Base-by-base conservation (phyloP, 1,140 invertebrate species). In the Drosophila prosaltans region DNA sequence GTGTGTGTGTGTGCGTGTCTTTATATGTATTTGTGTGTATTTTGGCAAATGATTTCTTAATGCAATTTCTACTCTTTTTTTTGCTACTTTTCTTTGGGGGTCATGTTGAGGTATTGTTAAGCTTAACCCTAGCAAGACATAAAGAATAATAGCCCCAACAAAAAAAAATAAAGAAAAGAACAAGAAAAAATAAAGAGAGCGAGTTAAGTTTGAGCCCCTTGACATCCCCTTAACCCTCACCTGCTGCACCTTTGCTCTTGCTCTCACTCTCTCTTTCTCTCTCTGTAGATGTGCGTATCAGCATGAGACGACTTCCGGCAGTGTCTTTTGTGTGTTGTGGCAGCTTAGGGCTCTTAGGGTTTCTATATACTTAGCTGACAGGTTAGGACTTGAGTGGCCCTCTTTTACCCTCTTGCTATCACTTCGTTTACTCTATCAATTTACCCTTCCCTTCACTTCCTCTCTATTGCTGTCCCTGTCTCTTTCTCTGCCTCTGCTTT, bases 1-100 rank as follows among this genome's bases (percentile, higher is more conserved):
- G 16, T 26, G 40, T 67, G 67, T 72, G 67, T 72, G 16, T 16
- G 16, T 16, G 16, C 16, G 16, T 16, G 16, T 16, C 16, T 16
- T 16, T 16, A 16, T 16, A 55, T 48, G 68, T 51, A 40, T 69
- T 43, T 26, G 40, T 67, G 67, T 72, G 70, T 39, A 70, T 74
- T 76, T 79, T 55, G 68, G 65, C 74, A 83, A 88, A 86, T 86
- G 82, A 88, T 86, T 86, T 86, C 83, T 80, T 86, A 86, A 86
- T 88, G 83, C 83, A 86, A 86, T 86, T 86, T 77, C 75, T 78
- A 73, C 40, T 68, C 43, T 64, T 16, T 16, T 45, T 1, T 62
- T 63, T 54, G 69, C 72, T 59, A 71, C 32, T 60, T 51, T 77
- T 59, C 71, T 28, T 60, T 51, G 64, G 55, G 58, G 45, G 62